phyloP scores from a whole-genome alignment of 2,113 vertebrate species.

The Mastomys natalensis region DNA sequence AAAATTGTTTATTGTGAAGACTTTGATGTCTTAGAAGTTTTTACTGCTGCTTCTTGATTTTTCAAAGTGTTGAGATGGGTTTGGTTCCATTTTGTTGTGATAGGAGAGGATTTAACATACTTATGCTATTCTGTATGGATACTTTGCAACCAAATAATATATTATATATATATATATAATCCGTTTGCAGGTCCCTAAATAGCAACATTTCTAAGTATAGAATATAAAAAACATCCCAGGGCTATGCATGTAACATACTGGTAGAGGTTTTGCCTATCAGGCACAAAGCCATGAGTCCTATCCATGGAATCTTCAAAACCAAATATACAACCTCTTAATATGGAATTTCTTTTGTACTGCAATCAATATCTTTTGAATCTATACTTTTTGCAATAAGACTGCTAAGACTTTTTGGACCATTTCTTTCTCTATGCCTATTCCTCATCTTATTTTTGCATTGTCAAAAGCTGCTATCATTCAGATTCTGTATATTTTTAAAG shows the following conservation, averaged over 20 bases:
- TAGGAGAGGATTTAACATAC: not conserved
- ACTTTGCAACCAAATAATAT: not conserved
- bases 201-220: conserved; percentile 2
- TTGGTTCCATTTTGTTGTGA: not conserved
- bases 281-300: too few relatives aligned
- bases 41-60: not conserved
- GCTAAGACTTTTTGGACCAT: not conserved
- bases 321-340: not conserved
- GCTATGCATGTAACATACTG: not conserved
- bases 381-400: not conserved
- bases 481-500: conserved; percentile 29
- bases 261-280: not conserved
- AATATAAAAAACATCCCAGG: not conserved
- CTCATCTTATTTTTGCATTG: not conserved
- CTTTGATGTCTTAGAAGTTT: not conserved
- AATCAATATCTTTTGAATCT: not conserved
- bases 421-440: not conserved
- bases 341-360: not conserved
- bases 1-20: not conserved
- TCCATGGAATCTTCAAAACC: not conserved
- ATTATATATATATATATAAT: too few relatives aligned
- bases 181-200: not conserved
- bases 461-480: not conserved
- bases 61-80: not conserved
- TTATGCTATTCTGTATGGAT: not conserved